Conservation (phyloP, 2,113 vertebrate species). For the Neotragus pygmaeus region DNA sequence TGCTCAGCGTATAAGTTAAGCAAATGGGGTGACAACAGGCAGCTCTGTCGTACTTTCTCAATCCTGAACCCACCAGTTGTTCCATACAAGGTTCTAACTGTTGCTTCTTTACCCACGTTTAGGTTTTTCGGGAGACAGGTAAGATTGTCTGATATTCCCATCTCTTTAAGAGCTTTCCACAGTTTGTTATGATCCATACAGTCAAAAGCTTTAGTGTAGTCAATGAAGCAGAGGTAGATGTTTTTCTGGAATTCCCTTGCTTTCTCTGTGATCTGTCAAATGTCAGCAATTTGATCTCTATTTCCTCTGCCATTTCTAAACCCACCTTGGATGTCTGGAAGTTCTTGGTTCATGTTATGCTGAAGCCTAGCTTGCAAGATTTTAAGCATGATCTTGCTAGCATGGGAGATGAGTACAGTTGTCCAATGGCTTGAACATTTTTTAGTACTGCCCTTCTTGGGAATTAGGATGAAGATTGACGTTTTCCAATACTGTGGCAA, state of each 20-base stretch:
- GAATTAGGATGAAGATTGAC: background rate
- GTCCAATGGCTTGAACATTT: background rate
- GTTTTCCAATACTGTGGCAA: background rate
- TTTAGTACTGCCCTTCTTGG: background rate
- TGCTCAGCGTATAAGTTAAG: background rate
- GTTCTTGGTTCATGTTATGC: background rate
- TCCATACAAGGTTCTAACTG: background rate
- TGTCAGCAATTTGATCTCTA: background rate
- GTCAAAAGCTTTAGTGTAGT: background rate
- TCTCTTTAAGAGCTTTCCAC: background rate
- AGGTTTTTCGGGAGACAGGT: background rate
- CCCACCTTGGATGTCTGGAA: background rate
- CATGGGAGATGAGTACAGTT: background rate
- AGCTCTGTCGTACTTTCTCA: background rate
- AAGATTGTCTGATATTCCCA: background rate
- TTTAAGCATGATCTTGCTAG: background rate
- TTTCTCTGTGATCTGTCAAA: background rate
- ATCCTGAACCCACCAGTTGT: background rate
- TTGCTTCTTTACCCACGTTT: background rate
- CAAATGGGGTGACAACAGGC: background rate
- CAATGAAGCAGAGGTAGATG: background rate
- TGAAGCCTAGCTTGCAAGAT: background rate
- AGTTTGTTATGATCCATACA: background rate
- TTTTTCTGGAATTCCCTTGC: background rate
- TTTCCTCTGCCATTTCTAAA: background rate